Evolutionary conservation across 64 coral and sea anemone species (phyloP).

Genomic region (Platygyra sinensis): DNA sequence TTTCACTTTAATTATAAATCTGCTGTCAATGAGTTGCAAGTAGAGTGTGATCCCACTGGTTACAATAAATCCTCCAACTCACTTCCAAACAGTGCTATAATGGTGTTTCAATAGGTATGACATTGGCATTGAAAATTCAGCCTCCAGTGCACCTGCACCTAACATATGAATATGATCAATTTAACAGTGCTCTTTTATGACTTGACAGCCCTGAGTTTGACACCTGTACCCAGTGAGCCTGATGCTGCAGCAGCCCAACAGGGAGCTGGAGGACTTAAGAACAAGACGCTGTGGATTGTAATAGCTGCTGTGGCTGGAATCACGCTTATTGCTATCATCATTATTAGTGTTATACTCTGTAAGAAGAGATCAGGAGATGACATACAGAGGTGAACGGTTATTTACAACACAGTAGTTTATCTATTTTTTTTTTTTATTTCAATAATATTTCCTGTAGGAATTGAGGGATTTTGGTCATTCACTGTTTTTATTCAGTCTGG

Average conservation of each 20-base stretch:
- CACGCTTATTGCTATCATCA: constrained; percentile 86
- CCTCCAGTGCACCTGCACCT: too few species aligned
- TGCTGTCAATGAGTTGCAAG: too few species aligned
- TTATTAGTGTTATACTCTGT: constrained; percentile 94
- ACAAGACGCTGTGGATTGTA: constrained; percentile 95
- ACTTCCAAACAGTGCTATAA: too few species aligned
- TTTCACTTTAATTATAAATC: too few species aligned
- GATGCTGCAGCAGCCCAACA: constrained; percentile 7
- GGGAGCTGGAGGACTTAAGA: constrained; percentile 18
- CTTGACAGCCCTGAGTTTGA: not conserved
- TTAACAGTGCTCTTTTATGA: not conserved
- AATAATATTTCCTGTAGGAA: too few species aligned
- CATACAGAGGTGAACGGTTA: constrained; percentile 57
- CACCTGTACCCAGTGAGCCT: not conserved
- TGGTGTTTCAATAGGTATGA: too few species aligned
- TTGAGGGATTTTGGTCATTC: too few species aligned
- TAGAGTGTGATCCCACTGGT: too few species aligned
- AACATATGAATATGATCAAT: not conserved
- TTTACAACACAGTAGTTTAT: not conserved
- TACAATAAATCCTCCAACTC: too few species aligned
- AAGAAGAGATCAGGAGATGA: constrained; percentile 95
- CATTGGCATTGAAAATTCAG: too few species aligned
- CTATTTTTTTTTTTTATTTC: too few species aligned
- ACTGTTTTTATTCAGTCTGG: too few species aligned
- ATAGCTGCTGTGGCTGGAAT: constrained; percentile 85